Evolutionary conservation across 2,113 vertebrate genomes (phyloP).

Genomic region (Forbesichthys agassizii): DNA sequence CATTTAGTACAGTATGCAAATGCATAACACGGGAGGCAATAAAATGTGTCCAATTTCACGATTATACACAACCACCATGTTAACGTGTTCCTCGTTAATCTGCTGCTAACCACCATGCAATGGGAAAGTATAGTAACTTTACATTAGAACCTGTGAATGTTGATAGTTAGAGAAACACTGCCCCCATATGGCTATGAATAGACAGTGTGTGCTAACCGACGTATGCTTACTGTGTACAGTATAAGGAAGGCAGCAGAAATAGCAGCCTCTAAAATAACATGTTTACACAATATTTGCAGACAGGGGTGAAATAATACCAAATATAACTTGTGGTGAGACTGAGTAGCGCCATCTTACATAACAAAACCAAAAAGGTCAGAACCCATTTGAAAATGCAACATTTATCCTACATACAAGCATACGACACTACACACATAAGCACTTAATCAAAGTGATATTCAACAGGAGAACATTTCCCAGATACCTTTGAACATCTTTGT

Average conservation of each 20-base stretch:
- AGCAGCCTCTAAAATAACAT: slow-evolving; percentile 58
- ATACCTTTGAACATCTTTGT: neutral
- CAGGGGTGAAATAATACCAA: slow-evolving; percentile 42
- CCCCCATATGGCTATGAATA: slow-evolving; percentile 43
- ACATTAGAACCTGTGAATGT: neutral
- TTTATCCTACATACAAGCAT: slow-evolving; percentile 25
- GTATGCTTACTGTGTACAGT: slow-evolving; percentile 35
- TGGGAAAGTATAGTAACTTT: neutral
- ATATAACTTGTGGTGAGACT: slow-evolving; percentile 62
- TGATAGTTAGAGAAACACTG: slow-evolving; percentile 30
- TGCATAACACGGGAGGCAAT: too few relatives aligned
- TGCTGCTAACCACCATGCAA: neutral
- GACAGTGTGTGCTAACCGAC: slow-evolving; percentile 19
- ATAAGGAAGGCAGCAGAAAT: slow-evolving; percentile 37
- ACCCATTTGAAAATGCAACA: slow-evolving; percentile 10
- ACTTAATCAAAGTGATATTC: neutral
- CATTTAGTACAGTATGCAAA: too few relatives aligned
- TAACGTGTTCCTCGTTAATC: too few relatives aligned
- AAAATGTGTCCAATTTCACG: neutral
- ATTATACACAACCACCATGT: too few relatives aligned
- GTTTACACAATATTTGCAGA: slow-evolving; percentile 64
- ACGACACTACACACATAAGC: neutral
- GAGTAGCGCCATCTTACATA: slow-evolving; percentile 35
- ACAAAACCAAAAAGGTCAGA: slow-evolving; percentile 25
- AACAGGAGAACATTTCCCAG: neutral